Evolutionary conservation across 1,140 invertebrate species (phyloP), one percentile per base, ranked within the genome.

Genomic region (Meloidogyne exigua): DNA sequence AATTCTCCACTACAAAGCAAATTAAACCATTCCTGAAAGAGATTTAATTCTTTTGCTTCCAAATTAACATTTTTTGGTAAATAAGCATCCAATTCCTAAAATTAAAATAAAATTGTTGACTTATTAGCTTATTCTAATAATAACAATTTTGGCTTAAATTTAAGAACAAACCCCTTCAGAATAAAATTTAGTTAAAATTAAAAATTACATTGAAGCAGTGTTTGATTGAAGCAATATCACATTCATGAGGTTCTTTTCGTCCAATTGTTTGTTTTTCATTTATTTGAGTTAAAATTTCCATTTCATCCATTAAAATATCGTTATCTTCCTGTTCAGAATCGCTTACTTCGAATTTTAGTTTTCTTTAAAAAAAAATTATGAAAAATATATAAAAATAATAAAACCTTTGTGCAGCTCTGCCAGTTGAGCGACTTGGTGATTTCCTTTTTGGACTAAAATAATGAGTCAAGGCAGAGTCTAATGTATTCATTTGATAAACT

Each of bases 371-470:
- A 71, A 36, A 72, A 75, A 28, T 25, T 10, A 26, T n/a, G 4
- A n/a, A 72, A 75, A 18, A 28, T n/a, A n/a, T n/a, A 15, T 18
- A 75, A 65, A 66, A 13, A 13, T 25, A 26, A 42, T 13, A 12
- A 39, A 21, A 26, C 64, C 62, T 75, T 39, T 75, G 62, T 26
- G 26, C 28, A 21, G 21, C 21, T 32, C 49, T 39, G 0, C 72
- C 63, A 67, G 74, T n/a, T 28, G 21, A 5, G 15, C 67, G 75
- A 21, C 67, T 69, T 39, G 75, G 75, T 18, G 75, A 76, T 23
- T 69, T 49, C 11, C 66, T 76, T 21, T 76, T 76, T 26, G 75
- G 75, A 65, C 75, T 76, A 57, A 76, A 76, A 71, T 76, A 69
- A 21, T 71, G 49, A 32, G 57, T 12, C 57, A 73, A 21, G 11